Conservation (phyloP, 2,113 vertebrate species). For the Sebastes fasciatus region DNA sequence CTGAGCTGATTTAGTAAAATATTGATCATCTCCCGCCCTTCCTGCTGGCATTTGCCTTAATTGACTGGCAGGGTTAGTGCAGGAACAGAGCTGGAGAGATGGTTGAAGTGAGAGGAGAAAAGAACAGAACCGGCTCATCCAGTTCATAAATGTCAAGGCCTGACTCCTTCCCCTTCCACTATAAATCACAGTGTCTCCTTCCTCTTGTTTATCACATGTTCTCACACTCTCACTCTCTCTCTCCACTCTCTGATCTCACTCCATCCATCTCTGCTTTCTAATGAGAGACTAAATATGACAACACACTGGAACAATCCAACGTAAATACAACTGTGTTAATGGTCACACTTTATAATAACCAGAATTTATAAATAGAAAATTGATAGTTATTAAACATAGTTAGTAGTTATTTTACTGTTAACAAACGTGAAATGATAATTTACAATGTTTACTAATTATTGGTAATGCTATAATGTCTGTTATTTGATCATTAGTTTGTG, state of each 20-base stretch:
- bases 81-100: slow-evolving; percentile 3
- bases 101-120: slow-evolving; percentile 50
- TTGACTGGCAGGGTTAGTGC: slow-evolving; percentile 46
- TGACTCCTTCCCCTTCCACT: slow-evolving; percentile 17
- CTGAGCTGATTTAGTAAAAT: slow-evolving; percentile 51
- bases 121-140: slow-evolving; percentile 67
- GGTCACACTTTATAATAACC: too few species aligned
- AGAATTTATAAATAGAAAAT: too few species aligned
- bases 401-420: too few species aligned
- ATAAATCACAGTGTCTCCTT: slow-evolving; percentile 51
- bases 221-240: slow-evolving; percentile 13
- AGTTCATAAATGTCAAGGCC: slow-evolving; percentile 61
- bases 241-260: background rate
- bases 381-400: too few species aligned
- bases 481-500: too few species aligned
- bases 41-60: slow-evolving; percentile 42
- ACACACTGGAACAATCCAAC: slow-evolving; percentile 3
- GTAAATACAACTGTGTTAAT: background rate
- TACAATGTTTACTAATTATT: too few species aligned
- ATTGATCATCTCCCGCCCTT: slow-evolving; percentile 49
- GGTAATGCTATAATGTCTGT: too few species aligned
- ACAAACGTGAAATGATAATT: too few species aligned
- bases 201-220: slow-evolving; percentile 48
- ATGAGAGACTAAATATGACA: slow-evolving; percentile 23
- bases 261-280: slow-evolving; percentile 14